Base-by-base conservation (phyloP, 2,113 vertebrate genomes). In the Rhinichthys klamathensis region DNA sequence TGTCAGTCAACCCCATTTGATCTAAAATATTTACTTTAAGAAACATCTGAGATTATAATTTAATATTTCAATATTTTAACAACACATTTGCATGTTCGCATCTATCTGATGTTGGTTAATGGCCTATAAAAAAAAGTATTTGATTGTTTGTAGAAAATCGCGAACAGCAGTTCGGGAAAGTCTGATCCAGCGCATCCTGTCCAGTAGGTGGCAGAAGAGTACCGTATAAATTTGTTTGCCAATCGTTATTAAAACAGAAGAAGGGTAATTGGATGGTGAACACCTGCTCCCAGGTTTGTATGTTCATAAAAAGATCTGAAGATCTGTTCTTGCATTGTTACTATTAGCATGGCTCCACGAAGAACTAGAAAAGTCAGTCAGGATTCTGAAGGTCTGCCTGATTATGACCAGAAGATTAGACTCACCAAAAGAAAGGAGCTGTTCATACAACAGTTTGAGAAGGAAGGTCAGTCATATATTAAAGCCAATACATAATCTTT, bases 391-490 rank as follows among this genome's bases (percentile, higher is more conserved):
- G 63, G 23, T 27, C 27, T 30, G 35, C 18, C 41, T 6, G 61
- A 8, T 6, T 89, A 86, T 1, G 89, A 86, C 7, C 21, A 60
- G 25, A 85, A 73, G 49, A 88, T 80, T 6, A 91, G 95, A 65
- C 85, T 93, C 25, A 85, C 90, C 0, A 87, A 85, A 2, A 91
- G 77, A 70, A 91, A 85, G 23, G 90, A 94, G 23, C 92, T 96
- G 0, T 96, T 96, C 67, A 93, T 96, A n/a, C 92, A 94, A 1
- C 96, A 96, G 88, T 95, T 96, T 85, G 92, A 96, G 70, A 94
- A 96, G 79, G 94, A 96, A 90, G 95, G 96, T 96, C 85, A 46
- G 92, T 72, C 27, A 41, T 41, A 3, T 38, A 11, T 38, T 11
- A 4, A 41, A 46, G 2, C 8, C 35, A 38, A 23, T 18, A 10